Evolutionary conservation across 2,888 invertebrate species (phyloP), one percentile per base, ranked within the genome.

Genomic region (Lathronympha strigana): DNA sequence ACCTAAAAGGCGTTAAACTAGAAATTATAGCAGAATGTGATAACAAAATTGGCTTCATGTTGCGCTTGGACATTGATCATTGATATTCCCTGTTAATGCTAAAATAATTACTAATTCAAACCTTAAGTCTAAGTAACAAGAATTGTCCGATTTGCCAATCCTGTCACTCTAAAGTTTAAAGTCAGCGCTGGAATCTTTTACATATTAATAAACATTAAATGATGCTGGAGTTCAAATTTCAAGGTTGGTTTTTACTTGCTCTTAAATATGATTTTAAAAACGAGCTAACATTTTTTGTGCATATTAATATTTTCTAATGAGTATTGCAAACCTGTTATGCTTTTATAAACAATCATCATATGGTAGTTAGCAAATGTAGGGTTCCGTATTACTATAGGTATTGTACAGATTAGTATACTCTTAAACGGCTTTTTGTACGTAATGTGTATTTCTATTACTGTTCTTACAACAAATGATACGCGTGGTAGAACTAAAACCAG

Each of bases 1-100:
- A 28, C 60, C 38, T 64, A 60, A 64, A 53, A 64, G 64, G 64
- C 60, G 60, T 64, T 64, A 64, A 64, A 64, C 60, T 60, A 53
- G 64, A 60, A 64, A 64, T 64, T 64, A 64, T 60, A 53, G 45
- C 51, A 64, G 51, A 62, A 54, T 43, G 57, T 53, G 64, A 64
- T 64, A 53, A 28, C 64, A 53, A 64, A 64, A 58, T 64, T 58
- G 58, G 43, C 40, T 25, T 36, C 28, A 54, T 33, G 43, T 21
- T 62, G 38, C 40, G 43, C 43, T 40, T 21, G 58, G 51, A 58
- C 43, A 49, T 15, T 58, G 58, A 64, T 64, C 40, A 58, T 51
- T 64, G 58, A 51, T 64, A 64, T 43, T 43, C 31, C 25, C 23
- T 31, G 54, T 40, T 54, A 21, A 38, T 25, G 17, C 11, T 54